These are phyloP conservation scores for Tenthredo mesomela DNA, from an alignment of 2,888 invertebrate species.

Conservation along the genomic window DNA sequence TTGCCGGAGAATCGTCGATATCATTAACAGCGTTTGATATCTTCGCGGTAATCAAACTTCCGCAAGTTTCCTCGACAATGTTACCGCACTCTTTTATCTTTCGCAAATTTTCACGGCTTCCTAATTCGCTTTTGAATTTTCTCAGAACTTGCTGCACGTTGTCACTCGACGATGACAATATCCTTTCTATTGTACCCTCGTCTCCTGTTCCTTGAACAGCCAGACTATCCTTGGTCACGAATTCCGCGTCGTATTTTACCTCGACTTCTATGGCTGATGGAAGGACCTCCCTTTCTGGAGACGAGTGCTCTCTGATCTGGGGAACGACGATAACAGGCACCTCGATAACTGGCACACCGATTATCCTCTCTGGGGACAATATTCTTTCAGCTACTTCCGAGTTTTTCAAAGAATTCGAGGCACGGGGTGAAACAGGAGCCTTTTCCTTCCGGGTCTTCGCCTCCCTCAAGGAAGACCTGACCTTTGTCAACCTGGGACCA, in stretches of 20 bases:
- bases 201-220: not conserved
- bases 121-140: constrained; percentile 50
- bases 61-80: constrained; percentile 20
- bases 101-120: constrained; percentile 45
- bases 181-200: constrained; percentile 38
- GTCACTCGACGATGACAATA: constrained; percentile 48
- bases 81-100: constrained; percentile 51
- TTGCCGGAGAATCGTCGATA: constrained; percentile 39
- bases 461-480: constrained; percentile 34
- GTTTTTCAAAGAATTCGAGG: constrained; percentile 41
- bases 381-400: constrained; percentile 45
- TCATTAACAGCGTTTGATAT: not conserved
- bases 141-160: constrained; percentile 46
- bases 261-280: constrained; percentile 8
- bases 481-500: not conserved
- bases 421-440: not conserved
- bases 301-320: constrained; percentile 36
- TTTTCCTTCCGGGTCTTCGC: constrained; percentile 22
- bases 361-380: constrained; percentile 48
- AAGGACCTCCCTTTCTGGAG: constrained; percentile 21
- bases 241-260: constrained; percentile 39
- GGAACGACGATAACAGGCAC: constrained; percentile 38
- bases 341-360: constrained; percentile 48
- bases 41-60: constrained; percentile 6
- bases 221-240: constrained; percentile 11